phyloP scores from a whole-genome alignment of 2,888 invertebrate genomes.

The Aphidius colemani region DNA sequence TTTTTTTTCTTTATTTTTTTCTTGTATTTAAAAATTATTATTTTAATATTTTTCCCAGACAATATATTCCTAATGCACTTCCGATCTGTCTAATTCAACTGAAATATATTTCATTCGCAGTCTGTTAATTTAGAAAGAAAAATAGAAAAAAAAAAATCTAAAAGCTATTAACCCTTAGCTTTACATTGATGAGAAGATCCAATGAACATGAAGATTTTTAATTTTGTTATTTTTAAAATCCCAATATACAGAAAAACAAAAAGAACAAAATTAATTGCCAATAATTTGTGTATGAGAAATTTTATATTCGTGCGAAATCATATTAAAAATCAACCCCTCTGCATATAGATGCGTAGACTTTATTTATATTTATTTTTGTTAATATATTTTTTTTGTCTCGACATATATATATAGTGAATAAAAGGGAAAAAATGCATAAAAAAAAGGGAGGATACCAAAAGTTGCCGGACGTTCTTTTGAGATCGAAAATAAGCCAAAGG shows the following conservation, averaged over 20 bases:
- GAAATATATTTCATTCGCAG: neutral
- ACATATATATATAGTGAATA: conserved; percentile 7
- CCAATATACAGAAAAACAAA: too few relatives aligned
- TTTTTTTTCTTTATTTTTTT: too few relatives aligned
- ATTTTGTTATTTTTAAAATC: conserved; percentile 30
- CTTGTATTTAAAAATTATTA: too few relatives aligned
- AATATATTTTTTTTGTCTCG: too few relatives aligned
- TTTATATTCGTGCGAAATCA: conserved; percentile 61
- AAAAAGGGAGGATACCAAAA: conserved; percentile 20
- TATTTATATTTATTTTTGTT: too few relatives aligned
- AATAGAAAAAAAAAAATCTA: too few relatives aligned
- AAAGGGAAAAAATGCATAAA: conserved; percentile 19
- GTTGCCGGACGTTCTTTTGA: conserved; percentile 31
- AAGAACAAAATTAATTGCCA: conserved; percentile 56
- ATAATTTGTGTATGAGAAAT: conserved; percentile 60
- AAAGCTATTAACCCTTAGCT: too few relatives aligned
- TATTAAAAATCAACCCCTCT: conserved; percentile 45
- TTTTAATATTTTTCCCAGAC: too few relatives aligned
- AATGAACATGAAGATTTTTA: conserved; percentile 21
- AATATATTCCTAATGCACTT: too few relatives aligned
- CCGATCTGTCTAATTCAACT: too few relatives aligned
- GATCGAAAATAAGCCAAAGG: conserved; percentile 44
- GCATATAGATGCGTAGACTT: neutral
- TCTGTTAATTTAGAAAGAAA: too few relatives aligned
- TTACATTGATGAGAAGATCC: too few relatives aligned